Conservation (phyloP, 2,888 invertebrate species). For the Drosophila merina region DNA sequence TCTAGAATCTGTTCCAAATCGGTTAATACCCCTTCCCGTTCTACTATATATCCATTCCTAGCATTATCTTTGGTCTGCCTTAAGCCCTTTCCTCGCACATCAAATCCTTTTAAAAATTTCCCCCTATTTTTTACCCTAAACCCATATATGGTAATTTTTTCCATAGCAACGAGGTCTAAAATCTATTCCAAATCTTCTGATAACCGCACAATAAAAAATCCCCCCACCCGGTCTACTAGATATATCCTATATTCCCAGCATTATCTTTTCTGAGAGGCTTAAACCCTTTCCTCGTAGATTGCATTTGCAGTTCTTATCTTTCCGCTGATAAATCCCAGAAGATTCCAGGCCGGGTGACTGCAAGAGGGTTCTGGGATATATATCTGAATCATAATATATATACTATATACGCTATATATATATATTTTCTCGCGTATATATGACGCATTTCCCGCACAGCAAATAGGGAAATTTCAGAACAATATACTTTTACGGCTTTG, state of each 20-base stretch:
- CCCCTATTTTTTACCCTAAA: not conserved
- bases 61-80: no score
- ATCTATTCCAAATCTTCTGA: not conserved
- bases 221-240: no score
- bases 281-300: constrained; percentile 1
- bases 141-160: not conserved
- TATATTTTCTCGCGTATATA: constrained; percentile 1
- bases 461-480: constrained; percentile 36
- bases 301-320: constrained; percentile 20
- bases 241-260: not conserved
- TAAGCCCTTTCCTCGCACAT: no score
- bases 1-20: no score
- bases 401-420: not conserved
- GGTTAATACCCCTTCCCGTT: no score
- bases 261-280: constrained; percentile 1
- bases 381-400: constrained; percentile 4
- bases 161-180: not conserved
- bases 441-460: constrained; percentile 26
- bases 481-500: constrained; percentile 28
- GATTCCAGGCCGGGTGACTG: constrained; percentile 25
- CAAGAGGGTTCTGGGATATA: constrained; percentile 2
- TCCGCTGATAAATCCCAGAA: constrained; percentile 8
- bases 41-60: no score
- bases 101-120: not conserved
- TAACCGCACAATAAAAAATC: not conserved